Percentiles rank a stretch among this genome's conserved stretches.
Conservation (phyloP, 2,113 vertebrate species). For the Montifringilla adamsi region DNA sequence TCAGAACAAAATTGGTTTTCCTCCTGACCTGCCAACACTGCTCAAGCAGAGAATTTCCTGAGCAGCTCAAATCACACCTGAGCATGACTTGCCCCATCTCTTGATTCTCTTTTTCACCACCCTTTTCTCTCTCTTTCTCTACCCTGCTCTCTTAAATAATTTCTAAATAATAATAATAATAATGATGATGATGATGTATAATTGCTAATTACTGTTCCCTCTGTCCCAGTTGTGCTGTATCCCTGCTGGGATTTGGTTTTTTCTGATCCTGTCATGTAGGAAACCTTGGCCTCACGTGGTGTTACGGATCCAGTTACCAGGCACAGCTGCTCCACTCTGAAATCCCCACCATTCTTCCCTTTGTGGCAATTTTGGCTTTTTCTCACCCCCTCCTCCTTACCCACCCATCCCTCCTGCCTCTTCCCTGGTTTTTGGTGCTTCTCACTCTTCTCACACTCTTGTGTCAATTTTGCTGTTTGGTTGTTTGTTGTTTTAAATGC, state of each 20-base stretch:
- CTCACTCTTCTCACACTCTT: neutral
- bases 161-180: neutral
- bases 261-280: neutral
- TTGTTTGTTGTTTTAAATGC: too few species aligned
- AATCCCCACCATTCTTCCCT: neutral
- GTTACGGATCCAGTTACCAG: neutral
- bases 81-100: neutral
- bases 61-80: neutral
- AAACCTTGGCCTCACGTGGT: neutral
- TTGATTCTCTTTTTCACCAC: neutral
- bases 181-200: neutral
- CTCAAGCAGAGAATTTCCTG: neutral
- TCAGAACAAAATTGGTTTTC: neutral
- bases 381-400: neutral
- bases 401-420: neutral
- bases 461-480: too few species aligned
- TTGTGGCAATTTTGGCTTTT: neutral
- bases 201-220: neutral
- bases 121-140: neutral
- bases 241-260: neutral
- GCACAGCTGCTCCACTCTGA: neutral
- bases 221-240: neutral
- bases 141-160: rapidly evolving
- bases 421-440: neutral
- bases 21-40: neutral